These are phyloP conservation scores for Trogon melanurus DNA, from an alignment of 2,113 vertebrate genomes.

Conservation along the genomic window DNA sequence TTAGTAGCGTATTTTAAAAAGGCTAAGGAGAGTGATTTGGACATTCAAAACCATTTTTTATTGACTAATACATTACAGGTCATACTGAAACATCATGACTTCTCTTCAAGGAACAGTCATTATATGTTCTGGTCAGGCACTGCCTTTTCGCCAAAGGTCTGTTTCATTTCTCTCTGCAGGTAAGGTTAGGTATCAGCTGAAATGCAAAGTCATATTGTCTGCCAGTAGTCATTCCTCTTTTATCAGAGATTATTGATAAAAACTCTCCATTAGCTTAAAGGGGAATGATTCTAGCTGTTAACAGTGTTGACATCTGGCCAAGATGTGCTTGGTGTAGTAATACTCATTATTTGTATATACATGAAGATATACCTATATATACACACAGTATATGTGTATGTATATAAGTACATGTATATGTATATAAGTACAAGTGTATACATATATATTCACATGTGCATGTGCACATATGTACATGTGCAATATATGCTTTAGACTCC, in stretches of 20 bases:
- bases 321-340: neutral
- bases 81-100: neutral
- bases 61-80: neutral
- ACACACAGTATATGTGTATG: accelerated
- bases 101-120: neutral
- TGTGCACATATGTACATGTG: neutral
- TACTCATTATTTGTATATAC: neutral
- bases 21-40: neutral
- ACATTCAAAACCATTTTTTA: neutral
- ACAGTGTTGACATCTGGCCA: neutral
- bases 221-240: neutral
- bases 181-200: neutral
- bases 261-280: neutral
- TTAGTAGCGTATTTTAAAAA: neutral
- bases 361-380: neutral
- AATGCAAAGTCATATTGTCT: neutral
- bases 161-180: neutral
- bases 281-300: neutral
- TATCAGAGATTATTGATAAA: neutral
- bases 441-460: neutral
- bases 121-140: neutral
- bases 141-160: neutral
- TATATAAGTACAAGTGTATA: neutral
- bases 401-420: neutral
- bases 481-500: neutral